phyloP scores from a whole-genome alignment of 1,140 invertebrate species.

The Scaptodrosophila lebanonensis region DNA sequence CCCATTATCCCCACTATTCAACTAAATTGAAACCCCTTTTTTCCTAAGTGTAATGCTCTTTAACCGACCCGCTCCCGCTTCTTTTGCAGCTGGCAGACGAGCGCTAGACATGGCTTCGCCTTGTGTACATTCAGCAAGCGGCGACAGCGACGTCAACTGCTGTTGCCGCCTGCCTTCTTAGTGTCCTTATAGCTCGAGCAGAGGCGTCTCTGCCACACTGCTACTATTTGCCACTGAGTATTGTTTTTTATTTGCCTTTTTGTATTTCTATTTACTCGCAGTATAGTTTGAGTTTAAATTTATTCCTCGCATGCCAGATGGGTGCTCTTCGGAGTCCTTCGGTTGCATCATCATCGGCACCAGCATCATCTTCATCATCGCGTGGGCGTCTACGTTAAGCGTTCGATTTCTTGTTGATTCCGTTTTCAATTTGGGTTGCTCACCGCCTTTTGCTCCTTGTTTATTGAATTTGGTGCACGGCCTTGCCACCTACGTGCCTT shows the following conservation, averaged over 20 bases:
- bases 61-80: too few relatives aligned
- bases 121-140: constrained; percentile 59
- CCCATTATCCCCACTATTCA: too few relatives aligned
- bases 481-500: constrained; percentile 34
- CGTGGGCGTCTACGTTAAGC: background rate
- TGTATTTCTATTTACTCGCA: constrained; percentile 73
- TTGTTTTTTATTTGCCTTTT: constrained; percentile 74
- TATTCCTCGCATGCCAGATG: constrained; percentile 51
- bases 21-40: too few relatives aligned
- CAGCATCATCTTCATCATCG: too few relatives aligned
- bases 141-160: constrained; percentile 5
- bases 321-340: background rate
- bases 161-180: background rate
- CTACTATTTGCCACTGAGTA: constrained; percentile 29
- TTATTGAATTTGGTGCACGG: too few relatives aligned
- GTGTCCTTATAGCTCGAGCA: background rate
- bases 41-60: too few relatives aligned
- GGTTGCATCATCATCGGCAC: too few relatives aligned
- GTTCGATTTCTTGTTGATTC: constrained; percentile 55
- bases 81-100: constrained; percentile 67
- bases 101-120: constrained; percentile 63
- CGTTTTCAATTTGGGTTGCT: constrained; percentile 52
- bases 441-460: too few relatives aligned
- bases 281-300: constrained; percentile 75
- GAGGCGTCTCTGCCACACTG: constrained; percentile 32